Evolutionary conservation across 2,797 vertebrate species (phyloP).

Genomic region (Morelia viridis): DNA sequence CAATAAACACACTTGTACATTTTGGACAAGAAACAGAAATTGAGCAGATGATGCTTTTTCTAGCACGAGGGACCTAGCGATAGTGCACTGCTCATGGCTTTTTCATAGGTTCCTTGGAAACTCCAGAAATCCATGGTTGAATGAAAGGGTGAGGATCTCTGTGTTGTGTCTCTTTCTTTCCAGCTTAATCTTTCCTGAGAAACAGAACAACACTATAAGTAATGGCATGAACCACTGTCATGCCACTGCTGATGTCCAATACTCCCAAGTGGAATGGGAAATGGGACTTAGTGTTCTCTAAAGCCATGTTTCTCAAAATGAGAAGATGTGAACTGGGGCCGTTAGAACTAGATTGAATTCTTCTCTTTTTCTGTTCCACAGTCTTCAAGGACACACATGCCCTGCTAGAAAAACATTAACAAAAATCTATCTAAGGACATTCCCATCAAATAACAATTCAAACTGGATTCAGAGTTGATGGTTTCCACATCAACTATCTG

Average conservation of each 20-base stretch:
- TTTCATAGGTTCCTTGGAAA: neutral
- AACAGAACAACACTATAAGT: neutral
- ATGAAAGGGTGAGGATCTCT: neutral
- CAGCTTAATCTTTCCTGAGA: neutral
- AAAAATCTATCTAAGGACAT: neutral
- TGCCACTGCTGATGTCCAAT: too few relatives aligned
- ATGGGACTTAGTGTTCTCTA: neutral
- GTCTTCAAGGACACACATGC: neutral
- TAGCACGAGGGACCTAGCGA: neutral
- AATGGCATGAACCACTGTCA: too few relatives aligned
- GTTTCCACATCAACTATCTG: neutral
- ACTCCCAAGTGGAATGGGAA: neutral
- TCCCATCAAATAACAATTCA: neutral
- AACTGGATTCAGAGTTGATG: neutral
- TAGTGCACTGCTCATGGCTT: neutral
- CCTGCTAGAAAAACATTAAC: neutral
- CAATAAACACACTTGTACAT: neutral
- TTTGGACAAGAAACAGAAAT: conserved; percentile 12
- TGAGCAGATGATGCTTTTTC: conserved; percentile 7
- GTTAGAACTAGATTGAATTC: neutral
- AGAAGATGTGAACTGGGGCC: neutral
- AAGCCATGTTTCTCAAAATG: neutral
- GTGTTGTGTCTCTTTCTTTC: neutral
- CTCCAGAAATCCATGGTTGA: neutral
- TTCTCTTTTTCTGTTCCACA: neutral